phyloP scores from a whole-genome alignment of 2,113 vertebrate species.

The Eurypyga helias region DNA sequence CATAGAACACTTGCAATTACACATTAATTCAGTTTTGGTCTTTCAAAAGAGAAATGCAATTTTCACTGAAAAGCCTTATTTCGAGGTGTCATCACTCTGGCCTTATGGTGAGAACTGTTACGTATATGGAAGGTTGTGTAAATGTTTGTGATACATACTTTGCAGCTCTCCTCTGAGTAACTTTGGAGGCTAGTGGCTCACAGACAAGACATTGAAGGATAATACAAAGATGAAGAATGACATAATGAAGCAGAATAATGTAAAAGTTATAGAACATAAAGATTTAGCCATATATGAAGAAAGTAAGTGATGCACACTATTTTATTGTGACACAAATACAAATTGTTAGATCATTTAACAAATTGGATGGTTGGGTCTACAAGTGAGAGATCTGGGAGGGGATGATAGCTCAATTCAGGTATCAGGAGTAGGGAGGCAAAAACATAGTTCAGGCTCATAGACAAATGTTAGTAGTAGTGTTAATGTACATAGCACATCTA shows the following conservation, averaged over 20 bases:
- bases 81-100: not conserved
- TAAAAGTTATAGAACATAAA: not conserved
- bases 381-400: not conserved
- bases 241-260: not conserved
- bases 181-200: not conserved
- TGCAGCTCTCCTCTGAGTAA: not conserved
- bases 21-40: not conserved
- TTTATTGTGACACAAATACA: not conserved
- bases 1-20: no score
- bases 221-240: not conserved
- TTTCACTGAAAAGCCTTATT: not conserved
- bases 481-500: not conserved
- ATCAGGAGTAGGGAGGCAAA: not conserved
- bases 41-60: not conserved
- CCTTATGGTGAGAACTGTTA: not conserved
- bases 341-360: not conserved
- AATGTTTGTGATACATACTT: not conserved
- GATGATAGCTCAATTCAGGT: no score
- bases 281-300: not conserved
- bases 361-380: not conserved
- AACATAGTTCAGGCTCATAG: not conserved
- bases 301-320: not conserved
- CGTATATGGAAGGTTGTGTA: not conserved
- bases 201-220: not conserved
- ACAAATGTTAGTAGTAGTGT: not conserved